Conservation (phyloP, 2,113 vertebrate genomes). For the Trematomus loennbergii region DNA sequence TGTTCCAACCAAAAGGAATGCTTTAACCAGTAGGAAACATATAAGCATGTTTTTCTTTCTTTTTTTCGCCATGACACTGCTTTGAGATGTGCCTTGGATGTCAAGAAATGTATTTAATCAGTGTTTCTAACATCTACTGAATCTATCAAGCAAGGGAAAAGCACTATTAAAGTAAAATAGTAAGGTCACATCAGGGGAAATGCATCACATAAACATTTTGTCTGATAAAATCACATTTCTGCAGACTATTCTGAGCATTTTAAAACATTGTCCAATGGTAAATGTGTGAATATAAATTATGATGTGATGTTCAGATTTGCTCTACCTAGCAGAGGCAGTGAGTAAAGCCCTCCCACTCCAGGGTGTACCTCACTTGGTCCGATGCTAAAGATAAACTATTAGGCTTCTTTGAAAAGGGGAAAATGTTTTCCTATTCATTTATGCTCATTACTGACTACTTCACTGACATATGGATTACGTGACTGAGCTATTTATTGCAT, state of each 20-base stretch:
- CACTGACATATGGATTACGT: not conserved
- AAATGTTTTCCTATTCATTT: not conserved
- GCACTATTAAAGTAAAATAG: not conserved
- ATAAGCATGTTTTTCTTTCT: not conserved
- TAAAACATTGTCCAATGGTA: not conserved
- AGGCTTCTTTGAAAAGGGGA: not conserved
- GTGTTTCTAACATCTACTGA: not conserved
- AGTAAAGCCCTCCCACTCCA: not conserved
- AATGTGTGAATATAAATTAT: not conserved
- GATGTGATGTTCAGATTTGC: not conserved
- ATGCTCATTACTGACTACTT: not conserved
- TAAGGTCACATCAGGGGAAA: not conserved
- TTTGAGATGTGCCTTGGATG: not conserved
- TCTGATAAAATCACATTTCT: not conserved
- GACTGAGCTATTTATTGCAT: not conserved
- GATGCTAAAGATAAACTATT: not conserved
- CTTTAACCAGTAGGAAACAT: not conserved
- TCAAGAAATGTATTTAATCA: not conserved
- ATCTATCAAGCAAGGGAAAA: not conserved
- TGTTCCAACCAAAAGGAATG: not conserved
- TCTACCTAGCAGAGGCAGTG: not conserved
- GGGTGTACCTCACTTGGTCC: conserved; percentile 16
- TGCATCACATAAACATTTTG: not conserved
- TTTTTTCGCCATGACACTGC: not conserved
- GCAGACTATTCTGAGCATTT: not conserved